Evolutionary conservation across 2,888 invertebrate species (phyloP).

Genomic region (Merodon equestris): DNA sequence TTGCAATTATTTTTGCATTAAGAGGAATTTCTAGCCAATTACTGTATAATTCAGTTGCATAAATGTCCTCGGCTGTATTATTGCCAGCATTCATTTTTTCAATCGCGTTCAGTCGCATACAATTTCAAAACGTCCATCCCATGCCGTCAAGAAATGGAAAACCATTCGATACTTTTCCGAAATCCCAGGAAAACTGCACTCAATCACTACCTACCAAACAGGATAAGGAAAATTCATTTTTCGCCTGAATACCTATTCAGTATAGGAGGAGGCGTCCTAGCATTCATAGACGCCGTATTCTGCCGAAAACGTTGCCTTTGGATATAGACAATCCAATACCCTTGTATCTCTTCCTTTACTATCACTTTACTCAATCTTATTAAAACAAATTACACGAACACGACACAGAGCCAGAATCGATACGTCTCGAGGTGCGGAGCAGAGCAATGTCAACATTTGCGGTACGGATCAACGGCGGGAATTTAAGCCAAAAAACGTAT

Average conservation of each 20-base stretch:
- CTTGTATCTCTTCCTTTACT: too few relatives aligned
- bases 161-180: slow-evolving; percentile 56
- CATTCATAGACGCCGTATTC: neutral
- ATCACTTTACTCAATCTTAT: slow-evolving; percentile 67
- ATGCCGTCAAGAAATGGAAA: slow-evolving; percentile 51
- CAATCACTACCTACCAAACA: slow-evolving; percentile 64
- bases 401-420: slow-evolving; percentile 40
- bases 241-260: slow-evolving; percentile 17
- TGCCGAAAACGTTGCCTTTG: slow-evolving; percentile 9
- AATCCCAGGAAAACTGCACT: slow-evolving; percentile 62
- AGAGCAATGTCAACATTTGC: slow-evolving; percentile 62
- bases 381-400: slow-evolving; percentile 66
- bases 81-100: neutral
- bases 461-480: slow-evolving; percentile 44
- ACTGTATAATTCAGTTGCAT: slow-evolving; percentile 23
- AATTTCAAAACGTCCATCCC: too few relatives aligned
- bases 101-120: too few relatives aligned
- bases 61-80: neutral
- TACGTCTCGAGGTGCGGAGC: neutral
- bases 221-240: slow-evolving; percentile 54
- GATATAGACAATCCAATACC: slow-evolving; percentile 64
- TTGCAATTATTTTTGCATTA: slow-evolving; percentile 55
- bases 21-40: slow-evolving; percentile 32
- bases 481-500: too few relatives aligned
- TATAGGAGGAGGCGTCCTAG: slow-evolving; percentile 25